Conservation (phyloP, 2,113 vertebrate genomes). For the Natator depressus region DNA sequence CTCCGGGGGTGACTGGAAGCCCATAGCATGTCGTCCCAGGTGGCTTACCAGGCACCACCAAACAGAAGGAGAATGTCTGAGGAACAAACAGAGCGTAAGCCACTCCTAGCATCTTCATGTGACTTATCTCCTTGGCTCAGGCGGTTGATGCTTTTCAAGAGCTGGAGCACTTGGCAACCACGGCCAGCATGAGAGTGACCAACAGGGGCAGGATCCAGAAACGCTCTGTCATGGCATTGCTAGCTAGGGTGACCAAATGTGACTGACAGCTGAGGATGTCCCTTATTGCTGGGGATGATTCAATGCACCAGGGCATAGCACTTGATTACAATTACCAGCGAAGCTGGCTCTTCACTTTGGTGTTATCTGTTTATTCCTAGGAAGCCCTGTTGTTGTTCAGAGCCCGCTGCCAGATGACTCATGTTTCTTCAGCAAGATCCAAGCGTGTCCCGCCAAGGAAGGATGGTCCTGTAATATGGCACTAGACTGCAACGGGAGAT, state of each 20-base stretch:
- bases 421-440: background rate
- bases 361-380: background rate
- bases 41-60: background rate
- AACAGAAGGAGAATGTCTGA: background rate
- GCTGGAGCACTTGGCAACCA: background rate
- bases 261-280: background rate
- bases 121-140: fast-evolving
- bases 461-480: background rate
- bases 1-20: background rate
- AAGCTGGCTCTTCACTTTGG: background rate
- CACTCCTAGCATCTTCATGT: background rate
- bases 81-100: background rate
- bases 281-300: background rate
- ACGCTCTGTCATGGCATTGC: background rate
- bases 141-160: background rate
- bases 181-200: background rate
- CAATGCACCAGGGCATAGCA: background rate
- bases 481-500: background rate
- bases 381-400: background rate
- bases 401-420: background rate
- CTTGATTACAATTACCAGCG: background rate
- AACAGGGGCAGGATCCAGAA: background rate
- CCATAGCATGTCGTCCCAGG: background rate
- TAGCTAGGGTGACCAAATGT: background rate
- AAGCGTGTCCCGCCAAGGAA: background rate